Conservation (phyloP, 2,888 invertebrate genomes). For the Eupithecia subfuscata region DNA sequence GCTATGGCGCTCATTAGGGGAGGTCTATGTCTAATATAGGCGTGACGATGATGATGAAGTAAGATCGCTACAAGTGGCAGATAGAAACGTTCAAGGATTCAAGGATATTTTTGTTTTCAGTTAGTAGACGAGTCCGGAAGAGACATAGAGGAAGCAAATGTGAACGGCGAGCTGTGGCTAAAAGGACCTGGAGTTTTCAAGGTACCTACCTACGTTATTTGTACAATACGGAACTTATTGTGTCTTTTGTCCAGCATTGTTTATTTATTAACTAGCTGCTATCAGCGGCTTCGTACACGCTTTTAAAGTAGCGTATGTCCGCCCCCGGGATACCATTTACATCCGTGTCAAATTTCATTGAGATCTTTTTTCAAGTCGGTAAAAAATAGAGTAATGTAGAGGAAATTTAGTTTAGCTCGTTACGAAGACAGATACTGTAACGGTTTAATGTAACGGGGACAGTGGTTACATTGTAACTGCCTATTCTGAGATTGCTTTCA, state of each 20-base stretch:
- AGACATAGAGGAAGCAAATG: slow-evolving; percentile 64
- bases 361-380: too few relatives aligned
- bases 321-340: too few relatives aligned
- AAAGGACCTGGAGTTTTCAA: slow-evolving; percentile 67
- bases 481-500: too few relatives aligned
- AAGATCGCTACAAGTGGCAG: background rate
- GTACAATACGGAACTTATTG: background rate
- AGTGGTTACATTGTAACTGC: too few relatives aligned
- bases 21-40: background rate
- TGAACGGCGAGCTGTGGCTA: slow-evolving; percentile 75
- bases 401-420: too few relatives aligned
- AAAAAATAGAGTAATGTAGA: too few relatives aligned
- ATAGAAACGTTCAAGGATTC: background rate
- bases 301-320: too few relatives aligned
- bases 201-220: slow-evolving; percentile 49
- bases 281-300: too few relatives aligned
- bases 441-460: background rate
- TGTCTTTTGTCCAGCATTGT: too few relatives aligned
- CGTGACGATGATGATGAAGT: background rate
- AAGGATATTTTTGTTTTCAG: slow-evolving; percentile 54
- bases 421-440: too few relatives aligned
- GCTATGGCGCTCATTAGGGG: background rate
- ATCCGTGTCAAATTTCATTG: too few relatives aligned
- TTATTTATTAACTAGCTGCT: too few relatives aligned
- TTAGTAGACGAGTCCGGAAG: slow-evolving; percentile 69